Percentiles rank a stretch among this genome's conserved stretches.
Evolutionary conservation across 1,140 invertebrate species (phyloP).

Genomic region (Manduca sexta): DNA sequence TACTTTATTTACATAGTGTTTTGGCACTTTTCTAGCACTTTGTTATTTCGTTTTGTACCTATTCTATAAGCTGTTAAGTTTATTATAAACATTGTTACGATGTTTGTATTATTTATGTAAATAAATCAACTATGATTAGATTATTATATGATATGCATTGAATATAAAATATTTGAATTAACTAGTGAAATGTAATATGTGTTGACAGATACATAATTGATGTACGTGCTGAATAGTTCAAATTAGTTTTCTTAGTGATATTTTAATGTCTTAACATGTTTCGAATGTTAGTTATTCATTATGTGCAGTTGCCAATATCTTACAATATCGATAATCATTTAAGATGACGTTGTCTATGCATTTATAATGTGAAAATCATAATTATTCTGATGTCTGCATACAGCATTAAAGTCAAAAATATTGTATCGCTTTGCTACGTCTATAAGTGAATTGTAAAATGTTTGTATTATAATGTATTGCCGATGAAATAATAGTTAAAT

Average conservation of each 20-base stretch:
- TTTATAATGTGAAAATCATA: no score
- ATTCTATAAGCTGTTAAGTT: slow-evolving; percentile 67
- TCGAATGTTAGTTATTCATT: slow-evolving; percentile 9
- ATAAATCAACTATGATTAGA: slow-evolving; percentile 54
- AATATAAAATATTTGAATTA: slow-evolving; percentile 43
- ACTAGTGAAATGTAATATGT: slow-evolving; percentile 43
- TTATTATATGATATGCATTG: slow-evolving; percentile 44
- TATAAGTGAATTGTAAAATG: no score
- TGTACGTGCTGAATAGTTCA: slow-evolving; percentile 51
- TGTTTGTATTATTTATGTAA: slow-evolving; percentile 71
- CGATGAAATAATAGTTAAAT: not conserved
- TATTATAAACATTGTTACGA: slow-evolving; percentile 62
- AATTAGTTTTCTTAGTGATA: slow-evolving; percentile 56
- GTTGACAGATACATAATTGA: slow-evolving; percentile 37
- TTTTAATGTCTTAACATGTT: slow-evolving; percentile 13
- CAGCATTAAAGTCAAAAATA: no score
- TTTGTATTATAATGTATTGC: not conserved
- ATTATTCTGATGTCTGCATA: no score
- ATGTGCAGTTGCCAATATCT: slow-evolving; percentile 12
- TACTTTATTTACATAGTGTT: not conserved
- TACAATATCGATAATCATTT: slow-evolving; percentile 1
- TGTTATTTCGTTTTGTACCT: slow-evolving; percentile 63
- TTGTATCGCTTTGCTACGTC: no score
- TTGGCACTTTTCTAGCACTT: slow-evolving; percentile 20
- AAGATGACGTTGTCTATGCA: not conserved